phyloP scores from a whole-genome alignment of 2,113 vertebrate genomes.

The Chionis minor region DNA sequence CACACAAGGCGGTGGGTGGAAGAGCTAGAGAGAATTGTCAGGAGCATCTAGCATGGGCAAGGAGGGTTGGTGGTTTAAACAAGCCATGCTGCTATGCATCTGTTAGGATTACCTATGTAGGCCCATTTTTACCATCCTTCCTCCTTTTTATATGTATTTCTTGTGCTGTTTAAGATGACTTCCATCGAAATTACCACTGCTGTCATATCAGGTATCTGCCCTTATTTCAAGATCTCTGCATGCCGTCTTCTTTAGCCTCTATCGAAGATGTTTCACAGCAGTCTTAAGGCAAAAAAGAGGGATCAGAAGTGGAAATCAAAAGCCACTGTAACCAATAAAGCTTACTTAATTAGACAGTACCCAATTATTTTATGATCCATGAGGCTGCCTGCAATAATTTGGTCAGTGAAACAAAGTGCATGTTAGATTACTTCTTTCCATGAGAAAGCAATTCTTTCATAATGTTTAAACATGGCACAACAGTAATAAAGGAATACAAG shows the following conservation, averaged over 20 bases:
- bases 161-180: neutral
- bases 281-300: neutral
- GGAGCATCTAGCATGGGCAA: neutral
- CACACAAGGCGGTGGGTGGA: neutral
- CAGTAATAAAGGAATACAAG: neutral
- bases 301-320: neutral
- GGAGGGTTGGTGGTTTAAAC: neutral
- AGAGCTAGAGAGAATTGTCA: neutral
- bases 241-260: neutral
- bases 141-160: neutral
- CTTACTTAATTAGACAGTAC: neutral
- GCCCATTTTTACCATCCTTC: neutral
- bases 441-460: neutral
- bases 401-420: neutral
- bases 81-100: neutral
- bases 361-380: conserved; percentile 19
- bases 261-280: neutral
- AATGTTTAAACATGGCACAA: neutral
- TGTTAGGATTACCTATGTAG: neutral
- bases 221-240: neutral
- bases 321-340: neutral
- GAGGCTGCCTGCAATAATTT: neutral
- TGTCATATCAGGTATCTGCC: neutral
- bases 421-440: neutral
- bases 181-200: neutral